Evolutionary conservation across 1,140 invertebrate species (phyloP).

Genomic region (Tetramorium alpestre): DNA sequence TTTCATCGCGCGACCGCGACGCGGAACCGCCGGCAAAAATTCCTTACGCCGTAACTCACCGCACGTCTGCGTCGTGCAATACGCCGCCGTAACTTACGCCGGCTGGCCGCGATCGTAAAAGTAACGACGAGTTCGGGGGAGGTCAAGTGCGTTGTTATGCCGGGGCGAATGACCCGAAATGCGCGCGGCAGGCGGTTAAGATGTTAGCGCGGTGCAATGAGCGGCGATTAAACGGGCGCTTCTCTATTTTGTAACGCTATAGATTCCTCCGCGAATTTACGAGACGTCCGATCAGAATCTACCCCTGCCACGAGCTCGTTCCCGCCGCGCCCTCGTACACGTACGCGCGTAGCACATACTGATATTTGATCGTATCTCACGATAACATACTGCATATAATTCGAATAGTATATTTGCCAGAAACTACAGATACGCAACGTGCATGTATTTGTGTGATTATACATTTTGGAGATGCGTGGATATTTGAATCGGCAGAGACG

Average conservation of each 20-base stretch:
- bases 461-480: background rate
- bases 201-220: slow-evolving; percentile 22
- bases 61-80: slow-evolving; percentile 46
- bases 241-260: slow-evolving; percentile 20
- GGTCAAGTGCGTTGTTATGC: slow-evolving; percentile 43
- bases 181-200: slow-evolving; percentile 11
- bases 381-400: slow-evolving; percentile 51
- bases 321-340: background rate
- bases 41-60: slow-evolving; percentile 36
- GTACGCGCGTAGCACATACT: slow-evolving; percentile 12
- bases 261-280: slow-evolving; percentile 48
- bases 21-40: slow-evolving; percentile 29
- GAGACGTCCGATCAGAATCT: slow-evolving; percentile 50
- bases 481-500: slow-evolving; percentile 8
- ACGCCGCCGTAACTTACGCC: slow-evolving; percentile 46
- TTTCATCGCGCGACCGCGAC: slow-evolving; percentile 26
- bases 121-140: slow-evolving; percentile 26
- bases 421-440: background rate
- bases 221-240: slow-evolving; percentile 36
- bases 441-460: slow-evolving; percentile 3
- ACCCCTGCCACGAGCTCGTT: slow-evolving; percentile 12
- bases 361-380: slow-evolving; percentile 46
- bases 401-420: slow-evolving; percentile 44
- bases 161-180: slow-evolving; percentile 14
- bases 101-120: slow-evolving; percentile 52